Percentiles rank a stretch among this genome's conserved stretches.
These are phyloP conservation scores for Drosophila yooni DNA, from an alignment of 2,888 invertebrate genomes.

Conservation along the genomic window DNA sequence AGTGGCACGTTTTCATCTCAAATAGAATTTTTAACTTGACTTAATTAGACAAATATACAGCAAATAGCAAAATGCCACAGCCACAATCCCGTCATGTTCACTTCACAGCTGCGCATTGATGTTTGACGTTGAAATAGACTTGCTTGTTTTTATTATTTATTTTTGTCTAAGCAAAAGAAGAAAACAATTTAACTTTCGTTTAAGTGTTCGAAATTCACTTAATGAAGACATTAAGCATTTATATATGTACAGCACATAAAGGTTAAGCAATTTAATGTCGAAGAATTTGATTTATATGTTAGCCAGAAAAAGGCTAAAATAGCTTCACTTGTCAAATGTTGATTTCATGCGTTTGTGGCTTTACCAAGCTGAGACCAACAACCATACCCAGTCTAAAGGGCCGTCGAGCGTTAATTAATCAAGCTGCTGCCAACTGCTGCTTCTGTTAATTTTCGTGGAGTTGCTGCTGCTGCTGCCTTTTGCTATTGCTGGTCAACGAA, in stretches of 20 bases:
- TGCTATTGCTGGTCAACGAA: constrained; percentile 66
- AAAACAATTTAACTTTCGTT: too few relatives aligned
- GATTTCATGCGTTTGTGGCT: constrained; percentile 42
- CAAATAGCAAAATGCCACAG: constrained; percentile 59
- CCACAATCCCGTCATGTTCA: constrained; percentile 27
- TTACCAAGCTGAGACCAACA: constrained; percentile 32
- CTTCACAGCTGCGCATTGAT: neutral
- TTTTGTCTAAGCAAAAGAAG: neutral
- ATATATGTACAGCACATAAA: too few relatives aligned
- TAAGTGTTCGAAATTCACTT: neutral
- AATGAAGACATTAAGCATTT: neutral
- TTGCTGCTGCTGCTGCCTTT: constrained; percentile 7
- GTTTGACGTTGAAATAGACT: neutral
- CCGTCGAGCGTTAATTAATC: constrained; percentile 74
- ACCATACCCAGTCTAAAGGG: constrained; percentile 43
- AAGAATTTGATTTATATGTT: neutral
- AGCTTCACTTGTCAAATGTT: constrained; percentile 19
- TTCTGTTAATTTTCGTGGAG: constrained; percentile 21
- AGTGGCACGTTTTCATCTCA: constrained; percentile 45
- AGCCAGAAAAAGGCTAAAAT: constrained; percentile 24
- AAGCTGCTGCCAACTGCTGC: constrained; percentile 50
- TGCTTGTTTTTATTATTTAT: neutral
- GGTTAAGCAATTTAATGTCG: neutral
- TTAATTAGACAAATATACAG: constrained; percentile 69
- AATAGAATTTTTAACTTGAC: constrained; percentile 70